Evolutionary conservation across 1,140 invertebrate species (phyloP).

Genomic region (Drosophila cardini): DNA sequence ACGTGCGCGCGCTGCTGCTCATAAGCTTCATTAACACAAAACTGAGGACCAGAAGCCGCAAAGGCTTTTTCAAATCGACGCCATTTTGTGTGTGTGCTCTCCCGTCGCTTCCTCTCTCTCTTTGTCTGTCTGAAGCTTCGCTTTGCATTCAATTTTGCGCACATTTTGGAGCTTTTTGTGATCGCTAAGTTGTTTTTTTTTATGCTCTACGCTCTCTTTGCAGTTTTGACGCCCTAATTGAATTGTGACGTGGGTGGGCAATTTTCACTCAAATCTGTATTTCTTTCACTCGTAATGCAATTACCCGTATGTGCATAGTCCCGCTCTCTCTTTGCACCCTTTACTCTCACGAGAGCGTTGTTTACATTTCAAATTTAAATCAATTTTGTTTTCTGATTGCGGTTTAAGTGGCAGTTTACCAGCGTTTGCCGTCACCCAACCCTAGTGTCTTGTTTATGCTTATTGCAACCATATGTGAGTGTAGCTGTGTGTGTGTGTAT

Average conservation of each 20-base stretch:
- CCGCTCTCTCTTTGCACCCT: background rate
- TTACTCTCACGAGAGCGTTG: constrained; percentile 33
- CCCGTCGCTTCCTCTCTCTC: background rate
- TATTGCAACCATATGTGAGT: constrained; percentile 64
- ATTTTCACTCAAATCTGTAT: background rate
- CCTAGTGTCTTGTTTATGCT: constrained; percentile 55
- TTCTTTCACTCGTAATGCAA: constrained; percentile 15
- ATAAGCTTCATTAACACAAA: constrained; percentile 77
- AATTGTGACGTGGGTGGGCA: background rate
- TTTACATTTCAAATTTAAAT: constrained; percentile 77
- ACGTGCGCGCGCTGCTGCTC: constrained; percentile 72
- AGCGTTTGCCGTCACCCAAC: constrained; percentile 31
- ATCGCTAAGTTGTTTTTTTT: background rate
- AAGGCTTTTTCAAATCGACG: constrained; percentile 43
- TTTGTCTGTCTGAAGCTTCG: background rate
- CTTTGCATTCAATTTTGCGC: constrained; percentile 11
- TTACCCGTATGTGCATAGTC: constrained; percentile 8
- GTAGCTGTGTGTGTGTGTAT: constrained; percentile 29
- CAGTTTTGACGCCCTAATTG: constrained; percentile 2
- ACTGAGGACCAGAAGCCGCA: constrained; percentile 27
- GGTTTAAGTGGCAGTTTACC: constrained; percentile 72
- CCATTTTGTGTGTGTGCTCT: constrained; percentile 41
- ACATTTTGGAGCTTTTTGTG: constrained; percentile 14
- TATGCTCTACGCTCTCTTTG: constrained; percentile 52
- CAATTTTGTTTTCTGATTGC: constrained; percentile 75